phyloP scores from a whole-genome alignment of 2,888 invertebrate species.

The Cosmorhoe ocellata region DNA sequence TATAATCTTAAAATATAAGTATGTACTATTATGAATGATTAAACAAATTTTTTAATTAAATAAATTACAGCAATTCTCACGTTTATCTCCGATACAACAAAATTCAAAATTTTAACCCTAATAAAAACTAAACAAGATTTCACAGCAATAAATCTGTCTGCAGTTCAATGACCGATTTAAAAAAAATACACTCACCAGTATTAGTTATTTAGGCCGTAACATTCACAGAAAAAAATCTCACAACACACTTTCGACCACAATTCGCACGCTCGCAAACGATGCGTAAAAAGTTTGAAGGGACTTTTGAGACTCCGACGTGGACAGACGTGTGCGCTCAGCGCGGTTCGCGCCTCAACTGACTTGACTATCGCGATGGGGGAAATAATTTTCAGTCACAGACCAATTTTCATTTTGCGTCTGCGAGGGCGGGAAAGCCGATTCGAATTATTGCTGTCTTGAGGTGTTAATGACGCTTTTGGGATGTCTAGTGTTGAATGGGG shows the following conservation, averaged over 20 bases:
- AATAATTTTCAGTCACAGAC: slow-evolving; percentile 17
- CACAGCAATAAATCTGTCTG: slow-evolving; percentile 11
- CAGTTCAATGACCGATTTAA: slow-evolving; percentile 25
- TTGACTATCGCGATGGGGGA: not conserved
- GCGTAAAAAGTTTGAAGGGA: slow-evolving; percentile 36
- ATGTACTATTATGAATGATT: too few relatives aligned
- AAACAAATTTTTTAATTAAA: too few relatives aligned
- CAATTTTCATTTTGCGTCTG: slow-evolving; percentile 19
- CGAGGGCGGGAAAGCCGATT: slow-evolving; percentile 26
- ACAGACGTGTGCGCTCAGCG: slow-evolving; percentile 19
- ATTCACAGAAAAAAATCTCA: slow-evolving; percentile 31
- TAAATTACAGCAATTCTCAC: too few relatives aligned
- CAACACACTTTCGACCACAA: slow-evolving; percentile 30
- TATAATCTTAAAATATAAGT: too few relatives aligned
- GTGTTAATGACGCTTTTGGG: slow-evolving; percentile 4
- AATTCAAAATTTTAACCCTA: too few relatives aligned
- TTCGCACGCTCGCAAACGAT: slow-evolving; percentile 29
- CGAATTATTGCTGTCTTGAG: slow-evolving; percentile 10
- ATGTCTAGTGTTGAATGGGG: too few relatives aligned
- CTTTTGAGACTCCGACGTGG: not conserved
- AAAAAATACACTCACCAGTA: slow-evolving; percentile 23
- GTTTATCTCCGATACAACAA: too few relatives aligned
- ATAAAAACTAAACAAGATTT: slow-evolving; percentile 2
- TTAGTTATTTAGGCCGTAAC: slow-evolving; percentile 25
- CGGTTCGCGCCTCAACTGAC: slow-evolving; percentile 28